Evolutionary conservation across 2,888 invertebrate species (phyloP).

Genomic region (Ophion ellenae): DNA sequence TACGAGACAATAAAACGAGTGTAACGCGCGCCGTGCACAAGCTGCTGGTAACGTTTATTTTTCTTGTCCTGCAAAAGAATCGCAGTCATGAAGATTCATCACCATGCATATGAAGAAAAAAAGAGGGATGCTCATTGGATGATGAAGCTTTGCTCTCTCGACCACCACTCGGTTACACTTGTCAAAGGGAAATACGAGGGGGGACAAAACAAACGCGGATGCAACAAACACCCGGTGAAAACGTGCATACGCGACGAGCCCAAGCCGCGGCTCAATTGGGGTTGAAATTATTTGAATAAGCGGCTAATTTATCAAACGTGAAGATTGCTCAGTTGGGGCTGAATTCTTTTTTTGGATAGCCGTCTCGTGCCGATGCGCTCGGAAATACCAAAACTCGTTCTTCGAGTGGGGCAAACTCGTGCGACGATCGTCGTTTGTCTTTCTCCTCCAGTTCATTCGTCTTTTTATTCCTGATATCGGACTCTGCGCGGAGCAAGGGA

Average conservation of each 20-base stretch:
- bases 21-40: constrained; percentile 8
- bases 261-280: constrained; percentile 77
- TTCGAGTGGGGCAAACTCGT: constrained; percentile 73
- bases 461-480: constrained; percentile 13
- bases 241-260: constrained; percentile 54
- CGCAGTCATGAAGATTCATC: constrained; percentile 31
- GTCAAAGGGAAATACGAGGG: constrained; percentile 69
- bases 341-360: constrained; percentile 41
- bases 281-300: constrained; percentile 81
- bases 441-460: constrained; percentile 3
- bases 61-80: background rate
- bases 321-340: constrained; percentile 69
- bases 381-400: constrained; percentile 71
- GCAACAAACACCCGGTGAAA: constrained; percentile 42
- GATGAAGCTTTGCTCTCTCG: constrained; percentile 63
- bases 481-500: no score
- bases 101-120: constrained; percentile 20
- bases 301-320: constrained; percentile 78
- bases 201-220: constrained; percentile 59
- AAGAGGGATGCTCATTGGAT: constrained; percentile 79
- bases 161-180: constrained; percentile 74
- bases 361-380: constrained; percentile 55
- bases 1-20: constrained; percentile 20
- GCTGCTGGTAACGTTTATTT: constrained; percentile 26
- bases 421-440: constrained; percentile 41